Evolutionary conservation across 2,888 invertebrate species (phyloP).

Genomic region (Neuroscelio doddi): DNA sequence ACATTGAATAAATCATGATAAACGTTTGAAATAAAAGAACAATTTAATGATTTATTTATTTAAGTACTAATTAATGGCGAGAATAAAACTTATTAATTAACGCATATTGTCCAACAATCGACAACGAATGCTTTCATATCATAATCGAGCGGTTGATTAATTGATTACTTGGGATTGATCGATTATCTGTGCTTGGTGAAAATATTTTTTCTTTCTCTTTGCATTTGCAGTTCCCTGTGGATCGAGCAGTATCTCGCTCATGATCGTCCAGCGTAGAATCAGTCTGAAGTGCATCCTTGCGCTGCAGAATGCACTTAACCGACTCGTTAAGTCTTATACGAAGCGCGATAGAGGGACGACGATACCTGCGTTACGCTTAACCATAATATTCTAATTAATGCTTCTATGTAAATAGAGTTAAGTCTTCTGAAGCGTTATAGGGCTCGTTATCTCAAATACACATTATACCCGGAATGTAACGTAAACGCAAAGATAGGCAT

Average conservation of each 20-base stretch:
- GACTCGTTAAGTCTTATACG: constrained; percentile 47
- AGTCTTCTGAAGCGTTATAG: constrained; percentile 53
- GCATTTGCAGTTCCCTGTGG: neutral
- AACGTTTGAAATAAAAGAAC: no score
- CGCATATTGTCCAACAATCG: neutral
- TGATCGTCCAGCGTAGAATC: constrained; percentile 36
- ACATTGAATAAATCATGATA: no score
- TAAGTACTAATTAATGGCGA: neutral
- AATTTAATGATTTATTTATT: no score
- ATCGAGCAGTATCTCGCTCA: constrained; percentile 17
- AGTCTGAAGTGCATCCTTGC: constrained; percentile 20
- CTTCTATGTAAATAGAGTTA: constrained; percentile 59
- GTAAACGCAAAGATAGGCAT: constrained; percentile 36
- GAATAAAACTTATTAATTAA: neutral
- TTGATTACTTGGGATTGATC: constrained; percentile 15
- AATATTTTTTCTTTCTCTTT: constrained; percentile 17
- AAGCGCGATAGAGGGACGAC: constrained; percentile 34
- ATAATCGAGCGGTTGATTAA: constrained; percentile 21
- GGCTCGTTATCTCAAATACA: constrained; percentile 58
- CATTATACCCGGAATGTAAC: constrained; percentile 50
- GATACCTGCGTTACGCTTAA: constrained; percentile 42
- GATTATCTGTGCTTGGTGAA: constrained; percentile 14
- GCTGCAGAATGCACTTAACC: constrained; percentile 34
- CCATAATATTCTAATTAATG: constrained; percentile 60
- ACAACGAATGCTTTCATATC: neutral